These are phyloP conservation scores for Conus betulinus DNA, from an alignment of 1,140 invertebrate species.

Conservation along the genomic window DNA sequence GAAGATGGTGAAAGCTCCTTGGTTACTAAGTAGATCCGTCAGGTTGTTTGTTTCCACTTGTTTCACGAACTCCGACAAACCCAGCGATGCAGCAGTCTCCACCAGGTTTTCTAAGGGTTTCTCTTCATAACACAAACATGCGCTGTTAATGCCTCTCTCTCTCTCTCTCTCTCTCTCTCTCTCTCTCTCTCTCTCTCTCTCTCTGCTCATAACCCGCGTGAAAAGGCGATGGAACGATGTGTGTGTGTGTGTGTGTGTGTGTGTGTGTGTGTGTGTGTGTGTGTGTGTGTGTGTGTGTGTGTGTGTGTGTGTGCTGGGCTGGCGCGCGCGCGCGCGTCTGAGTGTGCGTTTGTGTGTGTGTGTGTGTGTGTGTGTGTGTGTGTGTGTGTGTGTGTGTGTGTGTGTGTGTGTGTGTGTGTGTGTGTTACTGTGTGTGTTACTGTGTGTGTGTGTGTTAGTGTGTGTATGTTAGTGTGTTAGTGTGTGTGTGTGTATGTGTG, in stretches of 20 bases:
- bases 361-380: background rate
- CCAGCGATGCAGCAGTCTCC: constrained; percentile 76
- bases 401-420: background rate
- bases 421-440: background rate
- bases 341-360: background rate
- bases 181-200: too few relatives aligned
- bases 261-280: too few relatives aligned
- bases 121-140: constrained; percentile 63
- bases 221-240: too few relatives aligned
- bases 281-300: too few relatives aligned
- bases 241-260: too few relatives aligned
- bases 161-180: too few relatives aligned
- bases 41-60: constrained; percentile 22
- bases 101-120: constrained; percentile 77
- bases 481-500: background rate
- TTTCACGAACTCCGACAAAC: constrained; percentile 50
- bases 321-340: background rate
- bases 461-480: background rate
- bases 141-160: too few relatives aligned
- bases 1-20: constrained; percentile 49
- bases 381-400: background rate
- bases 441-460: background rate
- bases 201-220: too few relatives aligned
- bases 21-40: constrained; percentile 29
- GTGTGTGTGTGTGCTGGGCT: too few relatives aligned